Percentiles rank a stretch among this genome's conserved stretches.
Conservation (phyloP, 2,113 vertebrate species). For the Cynocephalus volans region DNA sequence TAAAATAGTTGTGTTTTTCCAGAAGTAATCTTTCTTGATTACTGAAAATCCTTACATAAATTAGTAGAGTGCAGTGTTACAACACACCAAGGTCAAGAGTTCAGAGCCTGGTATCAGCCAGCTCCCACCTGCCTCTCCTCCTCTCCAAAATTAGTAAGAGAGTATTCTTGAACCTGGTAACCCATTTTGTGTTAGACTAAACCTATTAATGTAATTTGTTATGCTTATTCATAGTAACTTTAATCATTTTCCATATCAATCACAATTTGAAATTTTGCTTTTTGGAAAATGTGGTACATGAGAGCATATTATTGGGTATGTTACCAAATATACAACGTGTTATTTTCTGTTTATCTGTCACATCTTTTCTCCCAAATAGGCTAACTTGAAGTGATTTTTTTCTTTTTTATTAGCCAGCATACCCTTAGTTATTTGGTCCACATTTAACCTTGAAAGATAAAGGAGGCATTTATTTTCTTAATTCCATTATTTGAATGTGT, state of each 20-base stretch:
- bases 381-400: not conserved
- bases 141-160: not conserved
- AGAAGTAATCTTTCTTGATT: not conserved
- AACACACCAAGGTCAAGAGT: no score
- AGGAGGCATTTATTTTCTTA: not conserved
- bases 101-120: no score
- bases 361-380: not conserved
- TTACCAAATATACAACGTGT: not conserved
- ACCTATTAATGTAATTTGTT: not conserved
- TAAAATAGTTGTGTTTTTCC: not conserved
- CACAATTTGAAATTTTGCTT: not conserved
- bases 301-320: not conserved
- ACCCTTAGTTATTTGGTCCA: not conserved
- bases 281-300: not conserved
- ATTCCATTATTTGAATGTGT: constrained; percentile 20
- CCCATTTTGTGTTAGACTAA: not conserved
- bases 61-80: not conserved
- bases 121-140: no score
- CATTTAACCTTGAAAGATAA: not conserved
- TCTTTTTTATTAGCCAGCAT: not conserved
- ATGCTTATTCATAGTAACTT: not conserved
- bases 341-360: not conserved
- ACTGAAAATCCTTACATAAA: not conserved
- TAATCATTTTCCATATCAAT: not conserved
- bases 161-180: not conserved